These are phyloP conservation scores for Adoxophyes honmai DNA, from an alignment of 1,140 invertebrate genomes.

Conservation along the genomic window DNA sequence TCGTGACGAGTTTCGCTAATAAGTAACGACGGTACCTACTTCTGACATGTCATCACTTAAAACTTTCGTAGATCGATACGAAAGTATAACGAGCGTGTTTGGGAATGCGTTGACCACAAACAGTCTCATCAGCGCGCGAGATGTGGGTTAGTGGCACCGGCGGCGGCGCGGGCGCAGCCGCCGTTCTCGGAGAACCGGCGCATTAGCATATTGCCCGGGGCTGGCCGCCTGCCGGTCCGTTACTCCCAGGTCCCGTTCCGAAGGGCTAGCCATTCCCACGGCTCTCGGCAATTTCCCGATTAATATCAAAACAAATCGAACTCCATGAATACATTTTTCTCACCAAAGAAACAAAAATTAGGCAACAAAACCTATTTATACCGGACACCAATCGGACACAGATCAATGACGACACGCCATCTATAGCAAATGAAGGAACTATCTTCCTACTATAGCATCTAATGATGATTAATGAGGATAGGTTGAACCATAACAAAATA, in stretches of 20 bases:
- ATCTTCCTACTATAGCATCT: background rate
- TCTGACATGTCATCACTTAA: conserved; percentile 43
- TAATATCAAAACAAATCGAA: background rate
- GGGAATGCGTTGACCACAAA: conserved; percentile 56
- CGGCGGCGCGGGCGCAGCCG: conserved; percentile 35
- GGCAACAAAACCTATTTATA: background rate
- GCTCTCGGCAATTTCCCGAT: conserved; percentile 31
- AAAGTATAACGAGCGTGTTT: conserved; percentile 71
- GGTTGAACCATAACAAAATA: conserved; percentile 6
- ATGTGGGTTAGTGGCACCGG: conserved; percentile 68
- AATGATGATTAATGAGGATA: conserved; percentile 8
- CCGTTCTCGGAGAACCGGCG: conserved; percentile 41
- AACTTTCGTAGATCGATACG: conserved; percentile 66
- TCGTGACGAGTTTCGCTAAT: conserved; percentile 22
- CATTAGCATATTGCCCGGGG: conserved; percentile 63
- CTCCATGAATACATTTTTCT: too few relatives aligned
- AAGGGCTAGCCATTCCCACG: conserved; percentile 48
- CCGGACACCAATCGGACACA: background rate
- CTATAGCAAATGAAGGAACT: background rate
- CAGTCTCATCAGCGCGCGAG: conserved; percentile 60
- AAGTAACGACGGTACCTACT: conserved; percentile 32
- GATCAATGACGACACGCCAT: conserved; percentile 1
- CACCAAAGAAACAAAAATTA: background rate
- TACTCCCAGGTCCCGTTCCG: conserved; percentile 50
- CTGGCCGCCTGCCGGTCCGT: conserved; percentile 37